These are phyloP conservation scores for Enteromius unitaeniatus DNA, from an alignment of 2,797 vertebrate genomes.

Conservation along the genomic window DNA sequence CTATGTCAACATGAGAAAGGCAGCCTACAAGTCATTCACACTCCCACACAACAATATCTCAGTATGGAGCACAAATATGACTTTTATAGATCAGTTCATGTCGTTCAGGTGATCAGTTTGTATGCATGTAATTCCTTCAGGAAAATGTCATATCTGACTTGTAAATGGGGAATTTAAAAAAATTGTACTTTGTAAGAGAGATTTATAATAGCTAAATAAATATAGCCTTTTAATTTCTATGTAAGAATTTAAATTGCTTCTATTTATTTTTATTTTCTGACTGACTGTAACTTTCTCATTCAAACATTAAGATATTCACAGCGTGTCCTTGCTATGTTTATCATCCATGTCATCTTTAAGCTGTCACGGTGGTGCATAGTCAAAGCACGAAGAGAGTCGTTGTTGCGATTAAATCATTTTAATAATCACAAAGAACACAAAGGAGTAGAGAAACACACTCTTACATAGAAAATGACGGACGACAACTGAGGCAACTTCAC, in stretches of 20 bases:
- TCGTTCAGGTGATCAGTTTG: background rate
- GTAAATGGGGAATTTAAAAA: background rate
- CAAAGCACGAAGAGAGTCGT: no score
- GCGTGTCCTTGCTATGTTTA: background rate
- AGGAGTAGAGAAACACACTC: no score
- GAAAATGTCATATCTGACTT: background rate
- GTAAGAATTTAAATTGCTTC: no score
- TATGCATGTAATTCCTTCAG: background rate
- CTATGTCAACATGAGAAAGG: conserved; percentile 8
- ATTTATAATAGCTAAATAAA: no score
- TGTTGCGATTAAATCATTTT: no score
- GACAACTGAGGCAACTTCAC: no score
- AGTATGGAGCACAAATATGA: background rate
- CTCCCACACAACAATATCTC: conserved; percentile 20
- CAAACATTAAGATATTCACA: background rate
- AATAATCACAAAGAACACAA: no score
- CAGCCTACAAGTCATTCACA: conserved; percentile 27
- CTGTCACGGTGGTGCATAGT: no score
- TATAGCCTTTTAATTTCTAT: no score
- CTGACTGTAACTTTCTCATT: background rate
- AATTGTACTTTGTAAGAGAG: background rate
- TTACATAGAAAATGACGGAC: no score
- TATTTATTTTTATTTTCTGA: background rate
- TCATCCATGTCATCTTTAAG: background rate
- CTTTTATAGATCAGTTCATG: background rate